Base-by-base conservation (phyloP, 2,797 vertebrate genomes). In the Brotogeris chrysoptera region DNA sequence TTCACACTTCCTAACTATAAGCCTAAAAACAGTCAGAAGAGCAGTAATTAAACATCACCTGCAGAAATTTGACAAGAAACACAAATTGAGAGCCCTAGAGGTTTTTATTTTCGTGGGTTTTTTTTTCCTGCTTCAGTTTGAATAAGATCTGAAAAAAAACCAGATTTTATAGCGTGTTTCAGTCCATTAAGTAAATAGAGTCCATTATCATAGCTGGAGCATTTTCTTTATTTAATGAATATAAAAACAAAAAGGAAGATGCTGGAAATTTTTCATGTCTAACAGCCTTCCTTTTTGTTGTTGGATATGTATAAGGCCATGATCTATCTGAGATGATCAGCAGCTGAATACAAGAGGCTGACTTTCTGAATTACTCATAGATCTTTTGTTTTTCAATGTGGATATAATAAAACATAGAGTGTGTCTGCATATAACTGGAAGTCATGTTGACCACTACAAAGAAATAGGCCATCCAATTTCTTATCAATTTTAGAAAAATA, bases 71-170 rank as follows among this genome's bases (percentile, higher is more conserved):
- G 13, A 28, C 15, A 82, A 50, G 17, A 80, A 80, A n/a, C 2
- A 20, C 18, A 6, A 55, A 55, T 16, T 43, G 16, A 80, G 13
- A 47, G 5, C 5, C 14, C 25, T 10, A 50, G 4, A 14, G 1
- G 2, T 55, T 79, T 69, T 57, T 60, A 36, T 66, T 90, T 88
- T 80, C 13, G 32, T 3, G 2, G 4, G 2, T 0, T 0, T 68
- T 80, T 80, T 77, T 49, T 4, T 2, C 5, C 25, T 70, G 73
- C 21, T 20, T 84, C 23, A 52, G 7, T 47, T 21, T 80, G 38
- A 61, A 57, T 28, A 74, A 25, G 11, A 6, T 38, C 7, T 71
- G 16, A 86, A 90, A 61, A 44, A 63, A 10, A 36, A 36, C 36
- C 3, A 61, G 10, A 38, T 12, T 80, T 82, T 36, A 3, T 28